These are phyloP conservation scores for Marmota flaviventris DNA, from an alignment of 2,113 vertebrate genomes.

Conservation along the genomic window DNA sequence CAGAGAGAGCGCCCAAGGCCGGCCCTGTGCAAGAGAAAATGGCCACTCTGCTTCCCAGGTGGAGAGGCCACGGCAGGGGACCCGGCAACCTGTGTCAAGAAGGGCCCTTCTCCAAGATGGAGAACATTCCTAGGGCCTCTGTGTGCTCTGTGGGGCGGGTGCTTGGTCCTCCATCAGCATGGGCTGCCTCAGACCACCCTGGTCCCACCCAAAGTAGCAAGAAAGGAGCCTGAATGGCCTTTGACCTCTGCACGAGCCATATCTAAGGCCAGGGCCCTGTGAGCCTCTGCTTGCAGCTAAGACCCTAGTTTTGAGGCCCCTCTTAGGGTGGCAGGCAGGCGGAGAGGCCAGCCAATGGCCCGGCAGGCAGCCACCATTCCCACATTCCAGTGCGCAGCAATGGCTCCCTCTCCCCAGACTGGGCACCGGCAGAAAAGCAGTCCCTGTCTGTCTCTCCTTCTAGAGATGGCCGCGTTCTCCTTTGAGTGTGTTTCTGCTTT, in stretches of 20 bases:
- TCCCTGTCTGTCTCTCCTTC: too few species aligned
- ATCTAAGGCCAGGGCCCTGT: neutral
- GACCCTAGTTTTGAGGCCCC: neutral
- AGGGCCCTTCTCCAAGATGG: neutral
- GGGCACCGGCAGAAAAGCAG: neutral
- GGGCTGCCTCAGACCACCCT: rapidly evolving
- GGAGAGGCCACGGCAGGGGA: neutral
- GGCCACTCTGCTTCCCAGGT: too few species aligned
- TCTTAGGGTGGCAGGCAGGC: neutral
- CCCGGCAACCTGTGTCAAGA: rapidly evolving
- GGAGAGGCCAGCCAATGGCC: neutral
- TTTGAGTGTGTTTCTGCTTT: too few species aligned
- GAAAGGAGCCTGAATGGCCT: neutral
- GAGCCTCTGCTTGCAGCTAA: neutral
- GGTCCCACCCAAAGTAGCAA: neutral
- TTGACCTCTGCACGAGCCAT: neutral
- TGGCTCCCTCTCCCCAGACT: rapidly evolving
- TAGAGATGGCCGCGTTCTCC: too few species aligned
- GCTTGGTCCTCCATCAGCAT: rapidly evolving
- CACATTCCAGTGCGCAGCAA: rapidly evolving
- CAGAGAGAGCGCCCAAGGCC: too few species aligned
- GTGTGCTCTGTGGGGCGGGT: too few species aligned
- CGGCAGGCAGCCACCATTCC: rapidly evolving
- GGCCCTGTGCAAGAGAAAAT: too few species aligned
- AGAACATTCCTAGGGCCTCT: neutral